Conservation (phyloP, 2,797 vertebrate species). For the Alectoris magna region DNA sequence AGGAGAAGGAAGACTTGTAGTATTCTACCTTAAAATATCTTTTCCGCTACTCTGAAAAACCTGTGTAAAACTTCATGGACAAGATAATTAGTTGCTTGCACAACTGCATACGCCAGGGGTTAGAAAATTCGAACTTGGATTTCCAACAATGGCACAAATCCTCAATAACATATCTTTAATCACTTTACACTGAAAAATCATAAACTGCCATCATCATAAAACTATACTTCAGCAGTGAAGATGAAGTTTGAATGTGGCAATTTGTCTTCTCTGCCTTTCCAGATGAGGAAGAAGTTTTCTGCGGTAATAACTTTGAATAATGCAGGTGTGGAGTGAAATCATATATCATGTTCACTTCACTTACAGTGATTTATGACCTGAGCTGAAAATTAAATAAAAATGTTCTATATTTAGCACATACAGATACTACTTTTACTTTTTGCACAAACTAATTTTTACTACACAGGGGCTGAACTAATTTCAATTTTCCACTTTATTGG, state of each 20-base stretch:
- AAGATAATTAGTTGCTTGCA: background rate
- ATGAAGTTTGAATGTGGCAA: background rate
- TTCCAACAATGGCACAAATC: background rate
- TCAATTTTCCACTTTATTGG: background rate
- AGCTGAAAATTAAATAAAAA: background rate
- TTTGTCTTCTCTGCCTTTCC: background rate
- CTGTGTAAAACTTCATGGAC: background rate
- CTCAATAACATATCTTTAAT: background rate
- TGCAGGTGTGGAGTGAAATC: background rate
- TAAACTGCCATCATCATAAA: background rate
- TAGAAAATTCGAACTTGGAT: background rate
- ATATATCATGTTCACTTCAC: background rate
- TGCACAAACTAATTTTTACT: background rate
- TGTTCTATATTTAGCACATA: background rate
- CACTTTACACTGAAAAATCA: background rate
- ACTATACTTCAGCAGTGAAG: background rate
- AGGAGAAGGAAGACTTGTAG: background rate
- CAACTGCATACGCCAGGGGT: accelerated
- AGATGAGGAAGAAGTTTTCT: background rate
- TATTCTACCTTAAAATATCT: background rate
- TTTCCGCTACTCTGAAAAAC: background rate
- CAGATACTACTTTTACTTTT: background rate
- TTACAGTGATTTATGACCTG: background rate
- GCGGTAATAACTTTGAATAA: background rate
- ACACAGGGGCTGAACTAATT: background rate